Base-by-base conservation (phyloP, 2,888 invertebrate species). In the Catotricha subobsoleta region DNA sequence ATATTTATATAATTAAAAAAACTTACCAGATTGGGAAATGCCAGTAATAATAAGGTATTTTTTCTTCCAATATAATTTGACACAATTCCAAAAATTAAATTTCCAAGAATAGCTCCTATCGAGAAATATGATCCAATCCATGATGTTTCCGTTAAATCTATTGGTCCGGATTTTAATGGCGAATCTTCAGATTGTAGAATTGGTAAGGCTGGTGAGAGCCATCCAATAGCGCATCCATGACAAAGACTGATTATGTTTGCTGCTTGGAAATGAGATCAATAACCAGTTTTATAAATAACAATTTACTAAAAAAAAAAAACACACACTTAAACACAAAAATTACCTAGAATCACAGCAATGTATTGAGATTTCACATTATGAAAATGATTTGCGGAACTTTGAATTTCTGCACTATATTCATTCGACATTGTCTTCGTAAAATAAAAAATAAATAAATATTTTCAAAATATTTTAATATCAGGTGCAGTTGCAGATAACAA, bases 221-320 rank as follows among this genome's bases (percentile, higher is more conserved):
- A 60, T 3, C 60, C 60, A 29, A 57, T 36, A 3, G 49, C 52
- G 16, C 55, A 50, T 42, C 60, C 60, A 53, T 60, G 58, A 7
- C 54, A 50, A 31, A 58, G 46, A 38, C 54, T 48, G 36, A 60
- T 52, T 18, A 60, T 43, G 5, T 54, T 56, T 7, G 51, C 60
- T 60, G 41, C 13, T 19, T 34, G 20, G 21, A 34, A 34, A 34
- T 33, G 19, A 9, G 19, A 18, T 19, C 9, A n/a, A n/a, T n/a
- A n/a, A n/a, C n/a, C n/a, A n/a, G n/a, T n/a, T 7, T 30, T 3
- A 10, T 5, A 30, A 30, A 30, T 16, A 15, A 30, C 13, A 30
- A 7, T 4, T 3, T 28, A 28, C 6, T n/a, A 28, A 28, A 7
- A 5, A 28, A 10, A 9, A 3, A 19, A 33, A 13, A 28, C n/a